These are phyloP conservation scores for Anthopleura sola DNA, from an alignment of 64 coral and sea anemone species.

Conservation along the genomic window DNA sequence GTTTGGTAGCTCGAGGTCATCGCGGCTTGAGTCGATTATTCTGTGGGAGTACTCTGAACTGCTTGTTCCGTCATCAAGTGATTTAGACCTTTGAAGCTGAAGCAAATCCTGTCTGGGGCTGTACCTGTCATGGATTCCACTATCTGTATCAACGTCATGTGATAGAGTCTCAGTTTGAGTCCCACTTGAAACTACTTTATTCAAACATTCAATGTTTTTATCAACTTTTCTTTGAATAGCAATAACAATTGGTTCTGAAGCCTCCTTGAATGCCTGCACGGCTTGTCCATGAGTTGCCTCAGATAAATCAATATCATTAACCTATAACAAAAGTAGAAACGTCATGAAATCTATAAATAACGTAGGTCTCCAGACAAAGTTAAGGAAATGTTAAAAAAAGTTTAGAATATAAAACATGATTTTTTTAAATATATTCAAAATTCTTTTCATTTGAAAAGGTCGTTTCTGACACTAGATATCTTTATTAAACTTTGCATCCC, in stretches of 20 bases:
- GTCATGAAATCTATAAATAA: neutral
- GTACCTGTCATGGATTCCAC: conserved; percentile 84
- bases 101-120: conserved; percentile 83
- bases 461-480: neutral
- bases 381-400: neutral
- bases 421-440: neutral
- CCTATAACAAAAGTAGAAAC: conserved; percentile 31
- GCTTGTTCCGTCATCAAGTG: conserved; percentile 86
- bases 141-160: conserved; percentile 75
- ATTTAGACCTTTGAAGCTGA: conserved; percentile 63
- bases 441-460: neutral
- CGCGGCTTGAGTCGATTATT: conserved; percentile 77
- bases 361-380: neutral
- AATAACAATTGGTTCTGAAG: conserved; percentile 75
- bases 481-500: neutral
- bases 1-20: conserved; percentile 73
- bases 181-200: conserved; percentile 63
- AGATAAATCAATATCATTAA: conserved; percentile 76
- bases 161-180: conserved; percentile 82
- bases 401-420: neutral
- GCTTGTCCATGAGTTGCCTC: conserved; percentile 87
- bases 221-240: conserved; percentile 75
- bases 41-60: conserved; percentile 86
- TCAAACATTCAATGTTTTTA: conserved; percentile 44
- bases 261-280: conserved; percentile 87